Percentiles rank a stretch among this genome's conserved stretches.
phyloP scores from a whole-genome alignment of 2,888 invertebrate genomes.

The Matsumyia berberina region DNA sequence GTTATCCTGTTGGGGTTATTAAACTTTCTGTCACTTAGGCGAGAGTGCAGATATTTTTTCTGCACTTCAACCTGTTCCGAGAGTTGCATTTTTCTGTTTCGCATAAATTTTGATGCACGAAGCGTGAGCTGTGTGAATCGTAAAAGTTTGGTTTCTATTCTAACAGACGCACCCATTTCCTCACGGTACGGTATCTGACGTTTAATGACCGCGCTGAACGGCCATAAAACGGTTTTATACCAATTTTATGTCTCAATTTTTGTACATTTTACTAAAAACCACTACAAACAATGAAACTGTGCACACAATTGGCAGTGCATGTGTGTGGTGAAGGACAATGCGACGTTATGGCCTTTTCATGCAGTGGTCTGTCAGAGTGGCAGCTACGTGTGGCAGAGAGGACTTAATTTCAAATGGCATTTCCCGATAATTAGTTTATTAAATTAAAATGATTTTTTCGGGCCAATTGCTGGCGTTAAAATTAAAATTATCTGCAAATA shows the following conservation, averaged over 20 bases:
- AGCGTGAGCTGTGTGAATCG: constrained; percentile 37
- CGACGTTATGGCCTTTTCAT: constrained; percentile 33
- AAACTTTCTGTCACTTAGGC: constrained; percentile 45
- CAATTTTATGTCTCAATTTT: constrained; percentile 67
- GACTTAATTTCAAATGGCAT: constrained; percentile 71
- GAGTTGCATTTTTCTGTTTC: constrained; percentile 2
- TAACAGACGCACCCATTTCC: constrained; percentile 13
- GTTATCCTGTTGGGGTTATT: constrained; percentile 53
- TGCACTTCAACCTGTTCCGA: neutral
- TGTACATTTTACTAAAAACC: neutral
- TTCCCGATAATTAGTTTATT: constrained; percentile 72
- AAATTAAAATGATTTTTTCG: constrained; percentile 64
- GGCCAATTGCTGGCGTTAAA: constrained; percentile 27
- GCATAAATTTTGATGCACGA: constrained; percentile 33
- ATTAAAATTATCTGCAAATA: constrained; percentile 49
- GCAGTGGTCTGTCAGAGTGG: neutral
- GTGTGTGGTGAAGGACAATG: constrained; percentile 10
- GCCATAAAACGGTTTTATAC: constrained; percentile 66
- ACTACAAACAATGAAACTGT: constrained; percentile 3
- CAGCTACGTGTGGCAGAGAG: constrained; percentile 27
- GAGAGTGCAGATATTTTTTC: neutral
- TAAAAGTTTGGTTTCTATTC: constrained; percentile 46
- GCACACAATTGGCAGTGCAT: too few species aligned
- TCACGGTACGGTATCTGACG: neutral
- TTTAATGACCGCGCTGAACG: constrained; percentile 47